Evolutionary conservation across 1,140 invertebrate species (phyloP).

Genomic region (Polypedilum vanderplanki): DNA sequence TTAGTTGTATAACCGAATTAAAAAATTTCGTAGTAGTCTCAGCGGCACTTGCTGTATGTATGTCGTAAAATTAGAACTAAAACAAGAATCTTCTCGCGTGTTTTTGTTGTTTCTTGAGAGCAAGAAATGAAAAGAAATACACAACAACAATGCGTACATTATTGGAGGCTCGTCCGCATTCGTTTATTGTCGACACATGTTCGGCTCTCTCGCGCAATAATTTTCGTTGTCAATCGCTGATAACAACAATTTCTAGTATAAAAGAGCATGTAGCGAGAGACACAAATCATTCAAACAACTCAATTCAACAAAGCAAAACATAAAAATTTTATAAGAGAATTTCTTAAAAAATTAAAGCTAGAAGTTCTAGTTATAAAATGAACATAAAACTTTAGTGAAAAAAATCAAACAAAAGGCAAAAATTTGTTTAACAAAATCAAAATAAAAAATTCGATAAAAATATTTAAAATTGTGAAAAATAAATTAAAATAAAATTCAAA

Average conservation of each 20-base stretch:
- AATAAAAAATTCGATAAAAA: background rate
- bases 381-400: background rate
- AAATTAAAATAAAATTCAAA: background rate
- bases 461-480: background rate
- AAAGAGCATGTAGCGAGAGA: background rate
- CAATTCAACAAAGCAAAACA: background rate
- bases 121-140: background rate
- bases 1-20: too few relatives aligned
- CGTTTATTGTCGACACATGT: background rate
- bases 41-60: too few relatives aligned
- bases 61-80: too few relatives aligned
- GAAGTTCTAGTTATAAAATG: slow-evolving; percentile 19
- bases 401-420: background rate
- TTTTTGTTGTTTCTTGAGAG: background rate
- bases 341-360: background rate
- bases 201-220: background rate
- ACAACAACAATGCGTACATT: background rate
- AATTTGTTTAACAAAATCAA: background rate
- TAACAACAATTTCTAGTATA: slow-evolving; percentile 13
- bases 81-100: too few relatives aligned
- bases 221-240: slow-evolving; percentile 7
- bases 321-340: slow-evolving; percentile 1
- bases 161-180: background rate
- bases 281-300: background rate
- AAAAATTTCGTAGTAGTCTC: too few relatives aligned